Percentiles rank a stretch among this genome's conserved stretches.
phyloP scores from a whole-genome alignment of 2,888 invertebrate genomes.

The Itoplectis maculator region DNA sequence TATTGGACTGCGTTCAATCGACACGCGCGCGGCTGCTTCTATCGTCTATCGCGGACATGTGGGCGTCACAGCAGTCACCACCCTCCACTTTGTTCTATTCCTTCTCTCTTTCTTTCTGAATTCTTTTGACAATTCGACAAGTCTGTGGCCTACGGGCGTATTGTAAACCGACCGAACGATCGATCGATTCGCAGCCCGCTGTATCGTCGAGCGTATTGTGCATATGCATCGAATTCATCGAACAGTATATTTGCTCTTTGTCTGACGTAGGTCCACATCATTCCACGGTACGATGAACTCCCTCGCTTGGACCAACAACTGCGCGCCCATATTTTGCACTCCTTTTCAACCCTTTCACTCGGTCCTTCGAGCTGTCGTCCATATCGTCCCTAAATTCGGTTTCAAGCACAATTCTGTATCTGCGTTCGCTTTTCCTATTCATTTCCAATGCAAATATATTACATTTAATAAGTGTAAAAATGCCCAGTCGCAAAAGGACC shows the following conservation, averaged over 20 bases:
- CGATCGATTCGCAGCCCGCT: slow-evolving; percentile 45
- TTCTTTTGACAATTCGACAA: slow-evolving; percentile 33
- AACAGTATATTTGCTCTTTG: slow-evolving; percentile 50
- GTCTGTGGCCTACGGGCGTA: slow-evolving; percentile 53
- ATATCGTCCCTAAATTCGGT: slow-evolving; percentile 21
- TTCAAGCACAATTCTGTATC: background rate
- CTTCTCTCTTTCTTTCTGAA: slow-evolving; percentile 19
- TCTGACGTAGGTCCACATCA: slow-evolving; percentile 23
- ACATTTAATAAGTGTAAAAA: background rate
- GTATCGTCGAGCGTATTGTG: slow-evolving; percentile 33
- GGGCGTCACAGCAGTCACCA: slow-evolving; percentile 50
- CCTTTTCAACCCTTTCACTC: slow-evolving; percentile 42
- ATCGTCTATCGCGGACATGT: slow-evolving; percentile 47
- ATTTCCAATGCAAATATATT: background rate
- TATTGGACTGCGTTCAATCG: slow-evolving; percentile 61
- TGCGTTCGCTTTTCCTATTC: background rate
- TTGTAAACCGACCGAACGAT: slow-evolving; percentile 55
- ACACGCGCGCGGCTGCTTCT: slow-evolving; percentile 15
- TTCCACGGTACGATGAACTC: slow-evolving; percentile 62
- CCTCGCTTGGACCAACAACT: slow-evolving; percentile 61
- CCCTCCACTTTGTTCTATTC: slow-evolving; percentile 46
- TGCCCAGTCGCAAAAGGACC: too few species aligned
- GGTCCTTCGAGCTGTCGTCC: background rate
- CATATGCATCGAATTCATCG: slow-evolving; percentile 54
- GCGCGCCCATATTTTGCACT: slow-evolving; percentile 60